Base-by-base conservation (phyloP, 2,113 vertebrate genomes). In the Dipodomys stephensi region DNA sequence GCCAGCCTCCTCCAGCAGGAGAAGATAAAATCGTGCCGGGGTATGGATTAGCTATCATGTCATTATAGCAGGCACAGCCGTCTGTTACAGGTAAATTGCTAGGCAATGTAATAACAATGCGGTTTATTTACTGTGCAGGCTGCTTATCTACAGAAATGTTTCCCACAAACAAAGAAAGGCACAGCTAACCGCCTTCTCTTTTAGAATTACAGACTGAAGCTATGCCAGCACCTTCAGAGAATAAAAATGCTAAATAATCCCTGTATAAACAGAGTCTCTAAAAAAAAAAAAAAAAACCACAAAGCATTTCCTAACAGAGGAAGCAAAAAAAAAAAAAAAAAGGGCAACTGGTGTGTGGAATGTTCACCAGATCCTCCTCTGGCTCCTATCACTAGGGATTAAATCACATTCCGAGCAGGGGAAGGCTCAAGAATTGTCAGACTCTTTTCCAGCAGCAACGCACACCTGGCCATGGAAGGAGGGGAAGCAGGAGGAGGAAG, bases 131-230 rank as follows among this genome's bases (percentile, higher is more conserved):
- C 96, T 95, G 96, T 96, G 96, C 97, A 98, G 93, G 94, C 94
- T 92, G 98, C 97, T 98, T 98, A 98, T 98, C 98, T 98, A 98
- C 95, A 97, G 96, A 98, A 98, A 98, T 97, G 97, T 98, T 98
- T 97, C 98, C 60, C 87, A 95, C 97, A 98, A 97, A 97, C 96
- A 97, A 97, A 97, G 97, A 94, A 95, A 96, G 94, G 91, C 94
- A 86, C 74, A 86, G 93, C 91, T 93, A 94, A 97, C 92, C 2
- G 90, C 94, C 68, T 91, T 94, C 94, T 94, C 93, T 88, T 57
- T 94, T 94, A 97, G 96, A 97, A 97, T 96, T 94, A 96, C 83
- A 94, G 92, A 71, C 84, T 88, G 95, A 94, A 93, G 92, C 95
- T 95, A 83, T 90, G 97, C 97, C 97, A 94, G 90, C 84, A 95